Percentiles rank a stretch among this genome's conserved stretches.
Conservation (phyloP, 2,888 invertebrate genomes). For the Oligia fasciuncula region DNA sequence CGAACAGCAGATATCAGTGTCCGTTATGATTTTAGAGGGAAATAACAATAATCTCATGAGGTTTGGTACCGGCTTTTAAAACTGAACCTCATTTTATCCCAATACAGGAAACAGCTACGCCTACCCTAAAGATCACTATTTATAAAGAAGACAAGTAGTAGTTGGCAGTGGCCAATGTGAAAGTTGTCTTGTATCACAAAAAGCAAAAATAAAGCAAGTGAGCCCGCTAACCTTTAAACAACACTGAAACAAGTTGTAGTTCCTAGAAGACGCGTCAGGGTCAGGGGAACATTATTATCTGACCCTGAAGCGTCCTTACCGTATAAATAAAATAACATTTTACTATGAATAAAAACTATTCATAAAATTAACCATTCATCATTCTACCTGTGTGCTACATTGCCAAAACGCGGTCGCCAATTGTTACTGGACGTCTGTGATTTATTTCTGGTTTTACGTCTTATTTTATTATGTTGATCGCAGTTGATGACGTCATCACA, state of each 20-base stretch:
- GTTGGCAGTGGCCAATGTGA: background rate
- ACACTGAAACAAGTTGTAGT: constrained; percentile 19
- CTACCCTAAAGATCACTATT: background rate
- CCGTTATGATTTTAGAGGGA: background rate
- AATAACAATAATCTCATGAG: background rate
- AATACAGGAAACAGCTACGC: background rate
- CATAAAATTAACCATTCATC: constrained; percentile 26
- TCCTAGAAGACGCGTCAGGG: background rate
- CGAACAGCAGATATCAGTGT: too few species aligned
- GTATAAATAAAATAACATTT: background rate
- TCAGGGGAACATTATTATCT: background rate
- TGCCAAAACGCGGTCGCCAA: constrained; percentile 35
- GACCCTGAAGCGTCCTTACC: constrained; percentile 23
- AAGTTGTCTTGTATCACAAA: background rate
- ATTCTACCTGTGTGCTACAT: constrained; percentile 18
- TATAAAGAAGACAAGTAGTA: background rate
- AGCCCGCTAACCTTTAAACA: constrained; percentile 5
- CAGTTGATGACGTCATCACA: constrained; percentile 30
- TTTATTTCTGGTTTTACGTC: constrained; percentile 54
- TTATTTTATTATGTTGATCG: constrained; percentile 40
- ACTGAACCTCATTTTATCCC: background rate
- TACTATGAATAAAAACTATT: constrained; percentile 21
- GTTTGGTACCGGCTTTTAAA: background rate
- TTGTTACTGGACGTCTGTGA: constrained; percentile 26
- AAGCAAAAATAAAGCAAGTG: constrained; percentile 1